Evolutionary conservation across 2,888 invertebrate species (phyloP), one percentile per base, ranked within the genome.

Genomic region (Caenorhabditis virilis): DNA sequence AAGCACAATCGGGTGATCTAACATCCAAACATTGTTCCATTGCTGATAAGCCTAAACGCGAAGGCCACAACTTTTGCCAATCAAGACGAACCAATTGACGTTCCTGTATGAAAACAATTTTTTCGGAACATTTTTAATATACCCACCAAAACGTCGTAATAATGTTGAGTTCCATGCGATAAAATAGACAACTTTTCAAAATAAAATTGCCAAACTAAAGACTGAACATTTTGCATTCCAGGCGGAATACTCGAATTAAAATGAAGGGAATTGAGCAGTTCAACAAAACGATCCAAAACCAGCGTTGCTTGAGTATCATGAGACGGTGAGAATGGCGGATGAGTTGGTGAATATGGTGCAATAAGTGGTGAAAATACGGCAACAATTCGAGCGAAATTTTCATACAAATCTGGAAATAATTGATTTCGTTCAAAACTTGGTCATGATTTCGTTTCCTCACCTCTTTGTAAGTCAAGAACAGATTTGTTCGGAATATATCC

Each of bases 131-230:
- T 36, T 62, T 23, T 57, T 59, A 58, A 46, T 70, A n/a, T 27
- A 60, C 59, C 38, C 16, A 68, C 71, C 7, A 76, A 39, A 5
- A 62, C 62, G 11, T 56, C 49, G 33, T 67, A 74, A 51, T 72
- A 76, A 52, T 69, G 71, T 45, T 56, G 49, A 1, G 69, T 71
- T 18, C 74, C 76, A 41, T 69, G 62, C 1, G 70, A 69, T 57
- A 56, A 56, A 43, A 52, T 71, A 42, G 69, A 79, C 43, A 45
- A n/a, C 25, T 27, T 73, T 26, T 73, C 66, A 23, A 63, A 71
- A 53, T 78, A 79, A 55, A 65, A 80, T 41, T 79, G 67, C 76
- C 75, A 80, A 2, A 78, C 69, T 15, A 79, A 57, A 4, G 72
- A 68, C 38, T 74, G 76, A 18, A 77, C 58, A 25, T 75, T 74